Base-by-base conservation (phyloP, 2,888 invertebrate species). In the Ectobius pallidus region DNA sequence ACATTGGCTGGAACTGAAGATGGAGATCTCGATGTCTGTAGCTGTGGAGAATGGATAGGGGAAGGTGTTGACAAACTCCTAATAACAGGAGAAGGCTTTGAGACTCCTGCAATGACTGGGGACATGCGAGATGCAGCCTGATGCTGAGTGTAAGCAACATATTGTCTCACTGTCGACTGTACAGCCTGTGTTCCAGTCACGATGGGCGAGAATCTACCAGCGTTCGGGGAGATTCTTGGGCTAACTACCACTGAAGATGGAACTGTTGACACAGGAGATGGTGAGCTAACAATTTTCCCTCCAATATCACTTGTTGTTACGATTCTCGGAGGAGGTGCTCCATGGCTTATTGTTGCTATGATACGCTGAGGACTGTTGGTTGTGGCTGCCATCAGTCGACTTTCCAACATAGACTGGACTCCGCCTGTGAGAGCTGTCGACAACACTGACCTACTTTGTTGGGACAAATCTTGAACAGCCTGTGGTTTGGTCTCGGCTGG, bases 361-460 rank as follows among this genome's bases (percentile, higher is more conserved):
- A 25, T 55, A 2, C 27, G 25, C 44, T 42, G 63, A n/a, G 27
- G n/a, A 6, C 22, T 18, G 11, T n/a, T 30, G 6, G 32, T 61
- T 9, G 65, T 46, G n/a, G n/a, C 18, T 18, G 63, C 39, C 14
- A 20, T 63, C 6, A 69, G 55, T 34, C 69, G 32, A 27, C 39
- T 39, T 22, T 55, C 55, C n/a, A 69, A 46, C 69, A 69, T 69
- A 22, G 69, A 69, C n/a, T 69, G 69, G 18, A 44, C 65, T 34
- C n/a, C 20, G 0, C 52, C 18, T 20, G 52, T 6, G 9, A 52
- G 11, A 20, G 6, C 22, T 52, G n/a, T 18, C 2, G 52, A 18
- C 7, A 22, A 52, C 22, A 18, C 6, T 2, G 9, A 9, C 18
- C 20, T 2, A 1, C 9, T 6, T 7, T 3, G 52, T 3, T 1